These are phyloP conservation scores for Propsilocerus akamusi DNA, from an alignment of 1,140 invertebrate genomes.

Conservation along the genomic window DNA sequence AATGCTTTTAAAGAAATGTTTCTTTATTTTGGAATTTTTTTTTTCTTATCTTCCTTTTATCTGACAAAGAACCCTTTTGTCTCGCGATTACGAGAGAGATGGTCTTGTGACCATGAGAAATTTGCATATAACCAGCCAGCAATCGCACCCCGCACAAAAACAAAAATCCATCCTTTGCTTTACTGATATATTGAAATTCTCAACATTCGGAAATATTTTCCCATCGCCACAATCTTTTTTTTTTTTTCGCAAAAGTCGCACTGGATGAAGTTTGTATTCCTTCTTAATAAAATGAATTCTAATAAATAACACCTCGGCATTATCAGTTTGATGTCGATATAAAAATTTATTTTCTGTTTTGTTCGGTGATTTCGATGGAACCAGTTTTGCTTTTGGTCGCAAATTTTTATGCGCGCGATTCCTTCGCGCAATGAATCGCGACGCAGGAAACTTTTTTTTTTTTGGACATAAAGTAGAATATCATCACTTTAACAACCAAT, in stretches of 20 bases:
- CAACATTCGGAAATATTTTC: conserved; percentile 2
- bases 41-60: conserved; percentile 1
- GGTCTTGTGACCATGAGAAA: not conserved
- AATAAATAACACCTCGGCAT: conserved; percentile 2
- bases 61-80: conserved; percentile 4
- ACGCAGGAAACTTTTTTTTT: too few relatives aligned
- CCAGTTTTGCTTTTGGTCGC: not conserved
- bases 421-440: too few relatives aligned
- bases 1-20: not conserved
- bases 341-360: not conserved
- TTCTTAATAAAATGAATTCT: not conserved
- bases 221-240: too few relatives aligned
- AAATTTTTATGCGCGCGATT: too few relatives aligned
- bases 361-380: not conserved
- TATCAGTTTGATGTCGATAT: conserved; percentile 2
- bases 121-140: not conserved
- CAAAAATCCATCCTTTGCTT: too few relatives aligned
- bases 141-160: not conserved
- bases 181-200: not conserved
- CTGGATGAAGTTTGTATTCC: not conserved
- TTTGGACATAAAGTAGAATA: too few relatives aligned
- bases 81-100: conserved; percentile 1
- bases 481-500: too few relatives aligned
- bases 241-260: too few relatives aligned
- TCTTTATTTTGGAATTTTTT: conserved; percentile 3